Evolutionary conservation across 2,113 vertebrate genomes (phyloP), one percentile per base, ranked within the genome.

Genomic region (Bucco capensis): DNA sequence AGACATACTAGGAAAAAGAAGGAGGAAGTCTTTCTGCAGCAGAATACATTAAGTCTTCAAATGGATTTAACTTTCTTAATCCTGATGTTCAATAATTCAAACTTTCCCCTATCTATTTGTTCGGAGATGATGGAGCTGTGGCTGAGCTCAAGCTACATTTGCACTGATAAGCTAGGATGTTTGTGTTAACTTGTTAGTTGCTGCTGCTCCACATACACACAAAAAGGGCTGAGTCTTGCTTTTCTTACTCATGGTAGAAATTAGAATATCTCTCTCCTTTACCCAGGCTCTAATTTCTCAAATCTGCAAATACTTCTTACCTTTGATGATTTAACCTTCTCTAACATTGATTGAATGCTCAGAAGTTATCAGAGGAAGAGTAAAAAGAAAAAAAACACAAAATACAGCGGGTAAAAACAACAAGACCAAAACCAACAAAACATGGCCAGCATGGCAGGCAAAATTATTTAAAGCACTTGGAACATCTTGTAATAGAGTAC

Each of bases 91-190:
- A 1, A 44, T 12, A 60, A 14, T 75, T 76, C 42, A 25, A 23
- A 40, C 2, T 8, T 60, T 83, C 14, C 14, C 8, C 10, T 56
- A 3, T 54, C 33, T 67, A 18, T 66, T n/a, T 78, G 58, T 73
- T 60, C 42, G 46, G 62, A 64, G 66, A 35, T 0, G 10, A 67
- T 14, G 24, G 33, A 17, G 23, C 28, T 37, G 61, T 23, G 60
- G 31, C 31, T 77, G 73, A 90, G 22, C 56, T 83, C 37, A 56
- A 65, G 64, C 23, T 84, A 6, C 54, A 54, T 74, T 81, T 73
- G 23, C 1, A 0, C 24, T 70, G 72, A 22, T 38, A 0, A 0
- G 17, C 12, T 49, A 28, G 17, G 60, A 54, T 81, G 44, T 64
- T 87, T 89, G 24, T 89, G 35, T 58, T 86, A 76, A 76, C 40